Evolutionary conservation across 1,140 invertebrate genomes (phyloP), one percentile per base, ranked within the genome.

Genomic region (Chlorops oryzae): DNA sequence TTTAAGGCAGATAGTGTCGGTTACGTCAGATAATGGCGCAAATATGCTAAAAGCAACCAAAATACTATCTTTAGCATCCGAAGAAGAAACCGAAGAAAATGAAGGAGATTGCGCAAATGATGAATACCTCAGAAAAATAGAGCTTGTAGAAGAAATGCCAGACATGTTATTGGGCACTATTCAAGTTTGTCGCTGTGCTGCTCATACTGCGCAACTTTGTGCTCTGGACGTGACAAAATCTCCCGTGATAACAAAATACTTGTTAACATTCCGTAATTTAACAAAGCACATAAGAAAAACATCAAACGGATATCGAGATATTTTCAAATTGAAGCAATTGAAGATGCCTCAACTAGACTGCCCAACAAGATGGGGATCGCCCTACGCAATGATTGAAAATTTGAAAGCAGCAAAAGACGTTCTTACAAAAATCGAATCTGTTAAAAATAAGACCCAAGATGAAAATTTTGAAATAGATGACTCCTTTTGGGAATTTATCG

Each of bases 331-430:
- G 2, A 50, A 42, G 35, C 3, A 50, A 37, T 21, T 52, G n/a
- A 49, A 47, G 24, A 24, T 53, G 51, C 46, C 51, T 3, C 46
- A 53, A 53, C 24, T 49, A 17, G 46, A 53, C 22, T 49, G 47
- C 27, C 52, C 52, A 37, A 50, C 52, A 10, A 47, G 52, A 40
- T 55, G 45, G 54, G 50, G 50, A 22, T 55, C 50, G 3, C 47
- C 50, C 1, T 55, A 52, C 35, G 25, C 21, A 13, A 55, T 55
- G 50, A 12, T 53, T 17, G 22, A 49, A 9, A 12, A 47, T 21
- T 43, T 54, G 25, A 15, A 25, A 21, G 38, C 10, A 10, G 52
- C 48, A 2, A 54, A 54, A 38, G 48, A 51, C 10, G 21, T 45
- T 2, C 10, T 49, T 32, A 13, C n/a, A 25, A 44, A 49, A 32